Conservation (phyloP, 2,113 vertebrate species). For the Saguinus imperator region DNA sequence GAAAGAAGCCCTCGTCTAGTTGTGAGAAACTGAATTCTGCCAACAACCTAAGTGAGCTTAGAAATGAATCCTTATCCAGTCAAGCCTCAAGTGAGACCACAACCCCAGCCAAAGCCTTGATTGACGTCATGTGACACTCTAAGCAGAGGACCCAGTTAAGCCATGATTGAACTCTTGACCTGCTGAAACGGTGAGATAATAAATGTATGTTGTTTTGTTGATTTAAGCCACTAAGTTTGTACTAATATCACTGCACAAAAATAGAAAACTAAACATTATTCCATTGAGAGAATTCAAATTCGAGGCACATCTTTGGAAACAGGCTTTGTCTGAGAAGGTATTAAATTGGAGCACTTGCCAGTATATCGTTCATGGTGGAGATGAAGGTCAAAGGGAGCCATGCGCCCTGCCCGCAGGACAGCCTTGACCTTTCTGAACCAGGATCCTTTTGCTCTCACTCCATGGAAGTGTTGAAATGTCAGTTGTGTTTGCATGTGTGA, state of each 20-base stretch:
- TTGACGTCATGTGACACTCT: neutral
- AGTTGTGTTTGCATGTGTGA: constrained; percentile 75
- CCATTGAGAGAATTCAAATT: neutral
- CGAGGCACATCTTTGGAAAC: neutral
- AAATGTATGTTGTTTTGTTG: neutral
- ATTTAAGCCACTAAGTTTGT: neutral
- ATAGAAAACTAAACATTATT: neutral
- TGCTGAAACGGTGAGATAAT: neutral
- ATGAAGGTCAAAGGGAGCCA: neutral
- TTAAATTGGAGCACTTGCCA: neutral
- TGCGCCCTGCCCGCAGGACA: neutral
- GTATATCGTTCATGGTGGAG: neutral
- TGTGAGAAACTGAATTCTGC: neutral
- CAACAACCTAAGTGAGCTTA: neutral
- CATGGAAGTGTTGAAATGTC: constrained; percentile 77
- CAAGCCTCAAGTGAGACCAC: constrained; percentile 2
- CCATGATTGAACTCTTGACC: neutral
- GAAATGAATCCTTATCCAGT: neutral
- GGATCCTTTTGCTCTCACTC: constrained; percentile 66
- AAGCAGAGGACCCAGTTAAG: neutral
- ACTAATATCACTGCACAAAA: neutral
- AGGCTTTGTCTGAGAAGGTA: neutral
- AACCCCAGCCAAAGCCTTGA: neutral
- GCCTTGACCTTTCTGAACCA: constrained; percentile 66
- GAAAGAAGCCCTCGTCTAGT: neutral